Percentiles rank a stretch among this genome's conserved stretches.
Evolutionary conservation across 1,140 invertebrate genomes (phyloP).

Genomic region (Cataglyphis hispanica): DNA sequence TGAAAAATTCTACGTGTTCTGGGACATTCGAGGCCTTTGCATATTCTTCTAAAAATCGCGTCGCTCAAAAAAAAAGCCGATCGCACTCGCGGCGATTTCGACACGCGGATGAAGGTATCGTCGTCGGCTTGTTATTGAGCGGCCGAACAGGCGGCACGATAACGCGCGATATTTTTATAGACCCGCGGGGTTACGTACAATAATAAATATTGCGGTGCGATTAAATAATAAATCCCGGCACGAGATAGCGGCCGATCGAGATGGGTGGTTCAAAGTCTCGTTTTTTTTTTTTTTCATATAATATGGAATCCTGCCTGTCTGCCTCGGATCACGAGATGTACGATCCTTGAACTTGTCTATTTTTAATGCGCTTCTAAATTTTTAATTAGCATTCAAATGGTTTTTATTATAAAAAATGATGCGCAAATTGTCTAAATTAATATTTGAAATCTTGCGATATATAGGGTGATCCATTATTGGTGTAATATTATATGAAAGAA

Average conservation of each 20-base stretch:
- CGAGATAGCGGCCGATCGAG: conserved; percentile 78
- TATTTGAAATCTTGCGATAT: conserved; percentile 11
- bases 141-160: conserved; percentile 73
- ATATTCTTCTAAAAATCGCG: conserved; percentile 29
- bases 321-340: conserved; percentile 25
- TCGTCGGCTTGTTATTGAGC: conserved; percentile 79
- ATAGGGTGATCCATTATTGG: neutral
- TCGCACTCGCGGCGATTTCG: conserved; percentile 73
- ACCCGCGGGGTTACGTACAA: conserved; percentile 80
- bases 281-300: conserved; percentile 23
- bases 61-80: conserved; percentile 18
- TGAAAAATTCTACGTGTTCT: neutral
- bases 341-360: conserved; percentile 41
- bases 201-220: conserved; percentile 84
- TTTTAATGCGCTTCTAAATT: conserved; percentile 37
- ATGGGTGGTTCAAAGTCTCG: conserved; percentile 54
- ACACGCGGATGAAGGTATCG: conserved; percentile 71
- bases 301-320: conserved; percentile 27
- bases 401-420: conserved; percentile 6
- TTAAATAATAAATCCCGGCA: conserved; percentile 84
- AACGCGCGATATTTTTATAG: conserved; percentile 83
- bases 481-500: neutral
- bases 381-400: conserved; percentile 37
- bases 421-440: conserved; percentile 40
- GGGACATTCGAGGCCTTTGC: neutral